These are phyloP conservation scores for Tiliqua scincoides DNA, from an alignment of 2,113 vertebrate genomes.

Conservation along the genomic window DNA sequence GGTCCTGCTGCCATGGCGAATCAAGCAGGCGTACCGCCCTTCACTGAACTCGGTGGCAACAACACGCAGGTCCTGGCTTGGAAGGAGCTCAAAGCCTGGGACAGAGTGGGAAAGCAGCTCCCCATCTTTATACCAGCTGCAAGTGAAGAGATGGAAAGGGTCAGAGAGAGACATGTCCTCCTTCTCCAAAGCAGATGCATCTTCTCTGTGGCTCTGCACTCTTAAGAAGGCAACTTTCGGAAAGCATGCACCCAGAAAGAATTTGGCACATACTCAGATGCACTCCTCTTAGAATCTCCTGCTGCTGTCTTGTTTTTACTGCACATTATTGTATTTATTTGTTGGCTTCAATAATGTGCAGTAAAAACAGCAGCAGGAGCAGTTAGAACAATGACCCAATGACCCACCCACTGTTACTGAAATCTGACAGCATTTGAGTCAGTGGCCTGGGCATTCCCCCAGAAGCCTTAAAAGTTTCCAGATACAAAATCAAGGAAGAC, in stretches of 20 bases:
- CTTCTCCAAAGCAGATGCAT: background rate
- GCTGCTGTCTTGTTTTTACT: too few relatives aligned
- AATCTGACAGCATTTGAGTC: too few relatives aligned
- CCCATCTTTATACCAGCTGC: slow-evolving; percentile 85
- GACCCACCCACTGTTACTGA: too few relatives aligned
- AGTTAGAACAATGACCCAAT: too few relatives aligned
- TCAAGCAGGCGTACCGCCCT: slow-evolving; percentile 81
- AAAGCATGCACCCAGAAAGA: background rate
- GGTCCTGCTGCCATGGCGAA: slow-evolving; percentile 64
- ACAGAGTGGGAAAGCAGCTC: slow-evolving; percentile 77
- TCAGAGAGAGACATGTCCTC: background rate
- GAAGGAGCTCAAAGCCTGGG: slow-evolving; percentile 78
- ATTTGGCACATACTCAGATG: background rate
- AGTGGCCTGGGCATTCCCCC: background rate
- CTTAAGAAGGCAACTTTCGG: background rate
- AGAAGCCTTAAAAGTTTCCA: background rate
- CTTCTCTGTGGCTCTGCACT: background rate
- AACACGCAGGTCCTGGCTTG: slow-evolving; percentile 76
- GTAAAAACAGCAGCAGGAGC: too few relatives aligned
- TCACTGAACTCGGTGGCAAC: slow-evolving; percentile 81
- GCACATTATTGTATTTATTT: too few relatives aligned
- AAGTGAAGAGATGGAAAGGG: background rate
- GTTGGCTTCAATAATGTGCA: too few relatives aligned
- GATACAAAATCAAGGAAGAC: background rate
- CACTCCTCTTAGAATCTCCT: too few relatives aligned